Base-by-base conservation (phyloP, 2,797 vertebrate genomes). In the Phylloscopus collybita region DNA sequence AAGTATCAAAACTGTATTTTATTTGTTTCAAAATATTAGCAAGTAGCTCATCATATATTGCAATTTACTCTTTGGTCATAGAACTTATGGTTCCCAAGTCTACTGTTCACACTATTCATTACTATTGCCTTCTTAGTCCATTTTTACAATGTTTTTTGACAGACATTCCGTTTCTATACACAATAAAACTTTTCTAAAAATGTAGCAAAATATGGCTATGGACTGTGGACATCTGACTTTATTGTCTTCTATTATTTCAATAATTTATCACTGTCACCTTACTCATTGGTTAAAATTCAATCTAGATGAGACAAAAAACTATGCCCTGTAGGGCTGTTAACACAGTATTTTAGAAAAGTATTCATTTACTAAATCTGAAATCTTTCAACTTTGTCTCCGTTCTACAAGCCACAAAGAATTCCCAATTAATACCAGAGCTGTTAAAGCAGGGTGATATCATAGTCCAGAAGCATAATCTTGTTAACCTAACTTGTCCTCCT, bases 381-480 rank as follows among this genome's bases (percentile, higher is more conserved):
- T 91, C 60, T 89, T 54, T 54, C n/a, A 62, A 49, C 44, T 90
- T 87, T 78, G 12, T 51, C 27, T 96, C 32, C 5, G 10, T 92
- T 53, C 15, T 72, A 44, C 40, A 86, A 47, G 14, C 17, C 40
- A 90, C 50, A 38, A 42, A 83, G 54, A 69, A 64, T 80, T 78
- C 34, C 38, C 72, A 85, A 11, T 92, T 90, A 93, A 86, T 22
- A 65, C 10, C 21, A 85, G 3, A 26, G 13, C 65, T 16, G 11
- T n/a, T 90, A 74, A 91, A 93, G 79, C 36, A 53, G 62, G 18
- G 36, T 88, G 85, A 95, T 95, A 90, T 70, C 47, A 62, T 82
- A 38, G 84, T 87, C 45, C 44, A 59, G 81, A 91, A 70, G 21
- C 23, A 97, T 9, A 88, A 19, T 53, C 53, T 45, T 90, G 30